A percentile compares a stretch with the other conserved stretches of the same genome.
Evolutionary conservation across 2,113 vertebrate species (phyloP).

Genomic region (Saimiri boliviensis): DNA sequence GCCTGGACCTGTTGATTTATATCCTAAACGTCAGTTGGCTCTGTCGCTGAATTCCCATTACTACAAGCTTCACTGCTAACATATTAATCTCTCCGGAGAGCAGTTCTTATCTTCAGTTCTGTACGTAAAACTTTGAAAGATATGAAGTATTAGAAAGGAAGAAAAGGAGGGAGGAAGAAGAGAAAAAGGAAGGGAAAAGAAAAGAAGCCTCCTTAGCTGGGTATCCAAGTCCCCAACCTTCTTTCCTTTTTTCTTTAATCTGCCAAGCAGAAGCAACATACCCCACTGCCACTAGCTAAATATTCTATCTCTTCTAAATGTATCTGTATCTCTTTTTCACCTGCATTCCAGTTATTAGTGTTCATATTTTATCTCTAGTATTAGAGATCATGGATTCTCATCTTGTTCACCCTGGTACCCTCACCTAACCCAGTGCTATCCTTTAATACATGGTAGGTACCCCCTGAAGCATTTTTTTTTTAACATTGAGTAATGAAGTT

Average conservation of each 20-base stretch:
- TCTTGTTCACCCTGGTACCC: neutral
- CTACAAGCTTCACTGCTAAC: neutral
- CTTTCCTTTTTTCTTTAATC: neutral
- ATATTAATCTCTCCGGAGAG: neutral
- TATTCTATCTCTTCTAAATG: neutral
- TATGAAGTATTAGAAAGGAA: neutral
- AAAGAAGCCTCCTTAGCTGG: neutral
- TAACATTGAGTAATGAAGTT: neutral
- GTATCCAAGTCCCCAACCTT: neutral
- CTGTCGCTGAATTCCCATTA: neutral
- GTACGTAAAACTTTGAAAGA: neutral
- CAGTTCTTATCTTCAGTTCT: neutral
- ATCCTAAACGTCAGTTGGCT: conserved; percentile 1
- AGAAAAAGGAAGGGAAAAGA: neutral
- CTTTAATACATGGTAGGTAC: neutral
- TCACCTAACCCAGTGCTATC: neutral
- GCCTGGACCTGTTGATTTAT: neutral
- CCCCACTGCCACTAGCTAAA: neutral
- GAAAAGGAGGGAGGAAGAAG: neutral
- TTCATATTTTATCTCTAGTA: neutral
- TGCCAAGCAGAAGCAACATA: neutral
- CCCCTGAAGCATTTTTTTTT: neutral
- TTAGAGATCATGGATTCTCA: neutral
- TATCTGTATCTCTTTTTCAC: neutral
- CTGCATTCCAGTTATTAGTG: neutral